phyloP scores from a whole-genome alignment of 2,113 vertebrate species.

The Sceloporus undulatus region DNA sequence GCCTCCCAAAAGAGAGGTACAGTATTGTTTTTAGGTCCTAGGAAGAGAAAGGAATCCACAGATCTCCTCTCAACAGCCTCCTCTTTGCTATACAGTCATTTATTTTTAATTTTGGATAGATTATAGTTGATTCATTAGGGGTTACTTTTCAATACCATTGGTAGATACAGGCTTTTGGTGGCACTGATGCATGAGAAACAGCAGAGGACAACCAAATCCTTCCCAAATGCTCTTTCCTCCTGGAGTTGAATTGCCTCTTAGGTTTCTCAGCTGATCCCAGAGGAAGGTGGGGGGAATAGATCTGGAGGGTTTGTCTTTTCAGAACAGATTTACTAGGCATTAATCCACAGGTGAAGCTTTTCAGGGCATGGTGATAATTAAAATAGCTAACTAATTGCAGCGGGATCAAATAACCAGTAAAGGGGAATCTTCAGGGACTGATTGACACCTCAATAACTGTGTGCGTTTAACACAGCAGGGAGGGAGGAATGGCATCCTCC shows the following conservation, averaged over 20 bases:
- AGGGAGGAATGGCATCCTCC: neutral
- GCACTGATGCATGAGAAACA: neutral
- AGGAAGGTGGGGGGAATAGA: neutral
- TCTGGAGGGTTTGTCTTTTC: neutral
- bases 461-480: no score
- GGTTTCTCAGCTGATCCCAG: neutral
- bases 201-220: neutral
- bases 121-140: neutral
- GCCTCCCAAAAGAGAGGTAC: no score
- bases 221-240: neutral
- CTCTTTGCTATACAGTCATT: neutral
- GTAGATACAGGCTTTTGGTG: neutral
- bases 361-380: neutral
- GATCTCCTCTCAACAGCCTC: neutral
- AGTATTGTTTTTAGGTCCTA: neutral
- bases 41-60: neutral
- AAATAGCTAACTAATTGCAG: no score
- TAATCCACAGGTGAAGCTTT: neutral
- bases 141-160: no score
- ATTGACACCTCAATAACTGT: no score
- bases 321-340: neutral
- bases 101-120: neutral
- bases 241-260: neutral
- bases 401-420: neutral
- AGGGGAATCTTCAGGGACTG: neutral